These are phyloP conservation scores for Maniola jurtina DNA, from an alignment of 1,140 invertebrate genomes.

Conservation along the genomic window DNA sequence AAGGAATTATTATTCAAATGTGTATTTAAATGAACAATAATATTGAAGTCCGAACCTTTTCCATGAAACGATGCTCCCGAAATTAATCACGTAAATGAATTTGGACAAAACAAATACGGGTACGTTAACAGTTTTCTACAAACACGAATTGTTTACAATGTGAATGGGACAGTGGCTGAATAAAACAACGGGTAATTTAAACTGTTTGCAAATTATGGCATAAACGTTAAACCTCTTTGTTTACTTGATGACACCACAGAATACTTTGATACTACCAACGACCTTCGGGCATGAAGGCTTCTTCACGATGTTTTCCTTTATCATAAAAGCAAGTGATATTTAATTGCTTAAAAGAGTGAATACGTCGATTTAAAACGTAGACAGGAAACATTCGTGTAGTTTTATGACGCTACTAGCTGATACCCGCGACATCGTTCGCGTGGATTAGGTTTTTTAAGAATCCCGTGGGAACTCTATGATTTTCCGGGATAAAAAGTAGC, in stretches of 20 bases:
- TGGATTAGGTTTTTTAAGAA: too few relatives aligned
- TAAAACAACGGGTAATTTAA: constrained; percentile 11
- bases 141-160: constrained; percentile 10
- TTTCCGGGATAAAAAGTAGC: too few relatives aligned
- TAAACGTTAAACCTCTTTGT: not conserved
- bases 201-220: not conserved
- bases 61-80: not conserved
- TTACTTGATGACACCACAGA: not conserved
- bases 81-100: constrained; percentile 2
- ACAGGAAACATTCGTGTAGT: too few relatives aligned
- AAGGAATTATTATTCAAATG: not conserved
- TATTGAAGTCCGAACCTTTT: not conserved
- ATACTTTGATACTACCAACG: not conserved
- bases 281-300: too few relatives aligned
- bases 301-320: too few relatives aligned
- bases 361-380: too few relatives aligned
- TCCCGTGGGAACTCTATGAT: too few relatives aligned
- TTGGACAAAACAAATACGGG: not conserved
- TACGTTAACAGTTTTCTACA: constrained; percentile 2
- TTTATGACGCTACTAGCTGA: too few relatives aligned
- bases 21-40: not conserved
- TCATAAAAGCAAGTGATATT: too few relatives aligned
- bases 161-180: constrained; percentile 8
- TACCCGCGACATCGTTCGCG: too few relatives aligned
- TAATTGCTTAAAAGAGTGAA: too few relatives aligned